Percentiles rank a stretch among this genome's conserved stretches.
Evolutionary conservation across 1,140 invertebrate genomes (phyloP).

Genomic region (Notospermus geniculatus): DNA sequence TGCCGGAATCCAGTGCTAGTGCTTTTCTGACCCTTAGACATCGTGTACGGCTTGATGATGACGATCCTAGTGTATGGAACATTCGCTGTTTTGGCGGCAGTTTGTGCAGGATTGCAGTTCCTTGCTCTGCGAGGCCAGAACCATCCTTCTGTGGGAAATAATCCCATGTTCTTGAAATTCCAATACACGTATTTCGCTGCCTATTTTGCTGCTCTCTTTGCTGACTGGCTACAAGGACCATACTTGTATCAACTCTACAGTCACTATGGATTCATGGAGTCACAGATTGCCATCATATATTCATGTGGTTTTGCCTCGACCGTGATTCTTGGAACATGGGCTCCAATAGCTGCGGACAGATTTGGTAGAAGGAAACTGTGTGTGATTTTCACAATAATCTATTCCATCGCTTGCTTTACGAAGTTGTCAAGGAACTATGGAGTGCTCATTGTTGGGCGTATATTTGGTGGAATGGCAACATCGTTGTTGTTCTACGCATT

Average conservation of each 20-base stretch:
- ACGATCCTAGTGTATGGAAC: slow-evolving; percentile 25
- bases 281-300: slow-evolving; percentile 65
- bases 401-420: slow-evolving; percentile 62
- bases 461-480: slow-evolving; percentile 69
- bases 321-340: slow-evolving; percentile 66
- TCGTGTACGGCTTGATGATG: no score
- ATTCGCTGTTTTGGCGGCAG: slow-evolving; percentile 29
- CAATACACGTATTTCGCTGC: slow-evolving; percentile 64
- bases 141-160: slow-evolving; percentile 42
- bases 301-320: slow-evolving; percentile 69
- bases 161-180: slow-evolving; percentile 60
- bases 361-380: slow-evolving; percentile 60
- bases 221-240: slow-evolving; percentile 73
- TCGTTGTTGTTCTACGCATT: slow-evolving; percentile 72
- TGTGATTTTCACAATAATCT: slow-evolving; percentile 64
- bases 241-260: slow-evolving; percentile 71
- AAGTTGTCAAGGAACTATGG: slow-evolving; percentile 58
- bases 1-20: no score
- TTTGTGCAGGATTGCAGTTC: slow-evolving; percentile 38
- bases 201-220: slow-evolving; percentile 65
- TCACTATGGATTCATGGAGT: slow-evolving; percentile 65
- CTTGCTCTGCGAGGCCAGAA: slow-evolving; percentile 34
- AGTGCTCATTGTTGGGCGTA: slow-evolving; percentile 60
- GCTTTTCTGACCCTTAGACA: no score
- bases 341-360: slow-evolving; percentile 66